phyloP scores from a whole-genome alignment of 2,797 vertebrate genomes.

The Anabas testudineus region DNA sequence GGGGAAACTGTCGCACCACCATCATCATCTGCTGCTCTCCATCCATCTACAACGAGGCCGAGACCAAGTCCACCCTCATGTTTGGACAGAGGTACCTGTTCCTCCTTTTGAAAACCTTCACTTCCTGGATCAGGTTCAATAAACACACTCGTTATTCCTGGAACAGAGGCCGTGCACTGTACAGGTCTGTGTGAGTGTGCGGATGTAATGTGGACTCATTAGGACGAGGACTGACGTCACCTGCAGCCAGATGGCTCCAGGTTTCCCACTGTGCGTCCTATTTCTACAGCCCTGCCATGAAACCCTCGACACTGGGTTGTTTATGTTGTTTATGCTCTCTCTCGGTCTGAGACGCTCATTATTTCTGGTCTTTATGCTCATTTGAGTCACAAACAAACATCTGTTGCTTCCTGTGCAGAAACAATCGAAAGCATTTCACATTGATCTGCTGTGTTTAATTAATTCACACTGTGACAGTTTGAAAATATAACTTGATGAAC shows the following conservation, averaged over 20 bases:
- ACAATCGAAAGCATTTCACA: too few relatives aligned
- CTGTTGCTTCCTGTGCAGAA: too few relatives aligned
- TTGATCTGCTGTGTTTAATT: too few relatives aligned
- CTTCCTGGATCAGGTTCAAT: too few relatives aligned
- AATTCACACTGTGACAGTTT: too few relatives aligned
- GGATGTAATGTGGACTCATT: slow-evolving; percentile 7
- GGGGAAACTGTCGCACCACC: slow-evolving; percentile 95
- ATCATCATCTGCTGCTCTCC: slow-evolving; percentile 97
- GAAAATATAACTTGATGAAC: too few relatives aligned
- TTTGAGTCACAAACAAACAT: too few relatives aligned
- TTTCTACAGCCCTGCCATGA: slow-evolving; percentile 2
- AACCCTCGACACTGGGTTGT: neutral
- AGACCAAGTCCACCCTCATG: slow-evolving; percentile 95
- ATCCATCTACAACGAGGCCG: slow-evolving; percentile 93
- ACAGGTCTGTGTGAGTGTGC: slow-evolving; percentile 61
- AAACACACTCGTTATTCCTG: too few relatives aligned
- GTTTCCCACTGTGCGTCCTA: slow-evolving; percentile 45
- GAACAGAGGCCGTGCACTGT: neutral
- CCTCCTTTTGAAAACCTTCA: too few relatives aligned
- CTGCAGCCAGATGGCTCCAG: slow-evolving; percentile 51
- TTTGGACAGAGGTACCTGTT: slow-evolving; percentile 91
- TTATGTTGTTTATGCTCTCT: neutral
- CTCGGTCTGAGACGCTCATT: too few relatives aligned
- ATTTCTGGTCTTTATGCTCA: too few relatives aligned
- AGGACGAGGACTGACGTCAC: slow-evolving; percentile 12